Evolutionary conservation across 2,797 vertebrate species (phyloP).

Genomic region (Chrosomus eos): DNA sequence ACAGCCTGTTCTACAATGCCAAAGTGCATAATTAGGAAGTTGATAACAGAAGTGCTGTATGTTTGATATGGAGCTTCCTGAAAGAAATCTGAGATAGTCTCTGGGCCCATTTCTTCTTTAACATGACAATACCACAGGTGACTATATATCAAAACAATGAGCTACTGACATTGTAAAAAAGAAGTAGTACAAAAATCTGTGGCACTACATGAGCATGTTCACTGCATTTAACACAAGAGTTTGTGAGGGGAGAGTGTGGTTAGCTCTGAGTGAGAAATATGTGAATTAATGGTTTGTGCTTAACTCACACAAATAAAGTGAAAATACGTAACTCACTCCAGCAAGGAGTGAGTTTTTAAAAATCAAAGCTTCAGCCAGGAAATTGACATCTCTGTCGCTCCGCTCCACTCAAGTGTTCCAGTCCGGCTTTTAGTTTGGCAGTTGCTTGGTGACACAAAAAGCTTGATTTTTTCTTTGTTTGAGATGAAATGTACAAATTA

Average conservation of each 20-base stretch:
- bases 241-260: not conserved
- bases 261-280: not conserved
- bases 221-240: not conserved
- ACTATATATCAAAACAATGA: not conserved
- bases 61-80: slow-evolving; percentile 23
- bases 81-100: not conserved
- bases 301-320: not conserved
- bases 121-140: not conserved
- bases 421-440: not conserved
- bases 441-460: not conserved
- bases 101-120: not conserved
- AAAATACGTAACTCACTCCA: not conserved
- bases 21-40: slow-evolving; percentile 17
- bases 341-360: not conserved
- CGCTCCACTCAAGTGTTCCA: not conserved
- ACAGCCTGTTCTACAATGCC: slow-evolving; percentile 13
- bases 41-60: slow-evolving; percentile 5
- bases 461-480: not conserved
- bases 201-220: not conserved
- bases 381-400: not conserved
- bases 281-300: not conserved
- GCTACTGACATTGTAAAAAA: not conserved
- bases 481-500: not conserved
- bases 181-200: not conserved
- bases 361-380: not conserved